Evolutionary conservation across 2,797 vertebrate genomes (phyloP), one percentile per base, ranked within the genome.

Genomic region (Pelobates cultripes): DNA sequence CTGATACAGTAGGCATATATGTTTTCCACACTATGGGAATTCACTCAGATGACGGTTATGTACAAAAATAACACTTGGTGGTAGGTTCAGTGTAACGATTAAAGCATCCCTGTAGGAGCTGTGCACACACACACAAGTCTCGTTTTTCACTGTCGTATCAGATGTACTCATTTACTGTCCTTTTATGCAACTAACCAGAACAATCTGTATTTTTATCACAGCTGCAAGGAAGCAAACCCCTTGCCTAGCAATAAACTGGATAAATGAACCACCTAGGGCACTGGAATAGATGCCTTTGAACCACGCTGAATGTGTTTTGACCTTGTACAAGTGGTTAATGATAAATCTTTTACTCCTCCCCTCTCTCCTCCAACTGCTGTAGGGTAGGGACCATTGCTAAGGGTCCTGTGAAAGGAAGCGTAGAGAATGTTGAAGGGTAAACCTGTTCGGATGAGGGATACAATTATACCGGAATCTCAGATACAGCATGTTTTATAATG

Each of bases 291-390:
- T 67, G 55, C 77, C n/a, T 76, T 72, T 57, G 45, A 76, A 84
- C 67, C 42, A 41, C 44, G n/a, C 42, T 60, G 77, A 79, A 71
- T 80, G 68, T 63, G 45, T 55, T 79, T 44, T 84, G 82, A 84
- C 82, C 82, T 84, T 84, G 82, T 75, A 63, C 43, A 64, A 72
- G 45, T 75, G 68, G 77, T 84, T 84, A 84, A 84, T 84, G 61
- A 84, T 84, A 84, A 84, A 84, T 78, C 73, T 61, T 74, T 64
- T 43, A 43, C 43, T 44, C 76, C 70, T 60, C 75, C 70, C 75
- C 63, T 63, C 14, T 83, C 67, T 70, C 69, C 57, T 70, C n/a
- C 43, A 70, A 70, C 53, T 78, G 66, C 76, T 70, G 69, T 44
- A 70, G n/a, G 67, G 60, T 45, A 72, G 73, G 67, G 73, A 84